Evolutionary conservation across 2,113 vertebrate species (phyloP), one percentile per base, ranked within the genome.

Genomic region (Astur gentilis): DNA sequence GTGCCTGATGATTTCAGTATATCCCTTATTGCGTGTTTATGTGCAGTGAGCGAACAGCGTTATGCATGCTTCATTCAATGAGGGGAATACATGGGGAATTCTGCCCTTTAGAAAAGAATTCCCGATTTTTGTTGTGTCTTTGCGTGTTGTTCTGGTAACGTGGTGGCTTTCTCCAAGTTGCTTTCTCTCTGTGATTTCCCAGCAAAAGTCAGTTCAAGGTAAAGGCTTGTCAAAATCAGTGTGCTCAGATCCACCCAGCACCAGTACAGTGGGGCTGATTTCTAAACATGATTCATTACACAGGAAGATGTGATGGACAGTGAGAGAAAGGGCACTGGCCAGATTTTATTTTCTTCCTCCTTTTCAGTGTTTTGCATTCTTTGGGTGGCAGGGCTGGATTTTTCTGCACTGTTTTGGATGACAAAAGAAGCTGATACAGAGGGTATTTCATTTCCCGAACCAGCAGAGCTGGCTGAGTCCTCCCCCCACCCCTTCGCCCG

Each of bases 391-490:
- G 49, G 44, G 61, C 65, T 85, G 42, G 57, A 13, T 89, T 88
- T 83, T 77, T 89, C 57, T 62, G 60, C 32, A 6, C 34, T 5
- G 4, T 91, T 92, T 72, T 5, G 60, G 95, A 84, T 90, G 95
- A 94, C 95, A 71, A 79, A 88, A 96, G 93, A 77, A 98, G 96
- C 95, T 40, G 93, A 97, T 96, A 90, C 32, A 36, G 21, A 93
- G 81, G 90, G 94, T 97, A 94, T 97, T 73, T 94, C 75, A 61
- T 97, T 98, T 98, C 98, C 90, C 15, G 7, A 42, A 85, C 52
- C 81, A 55, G 80, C 60, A 40, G 93, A 95, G 92, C 90, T 88
- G 83, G 52, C 36, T 18, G 54, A 61, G 86, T 16, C 34, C 80
- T 73, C 44, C 70, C 66, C 80, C 77, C 34, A 0, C 73, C 82